phyloP scores from a whole-genome alignment of 2,888 invertebrate species.

The Noctuana brunneofusca region DNA sequence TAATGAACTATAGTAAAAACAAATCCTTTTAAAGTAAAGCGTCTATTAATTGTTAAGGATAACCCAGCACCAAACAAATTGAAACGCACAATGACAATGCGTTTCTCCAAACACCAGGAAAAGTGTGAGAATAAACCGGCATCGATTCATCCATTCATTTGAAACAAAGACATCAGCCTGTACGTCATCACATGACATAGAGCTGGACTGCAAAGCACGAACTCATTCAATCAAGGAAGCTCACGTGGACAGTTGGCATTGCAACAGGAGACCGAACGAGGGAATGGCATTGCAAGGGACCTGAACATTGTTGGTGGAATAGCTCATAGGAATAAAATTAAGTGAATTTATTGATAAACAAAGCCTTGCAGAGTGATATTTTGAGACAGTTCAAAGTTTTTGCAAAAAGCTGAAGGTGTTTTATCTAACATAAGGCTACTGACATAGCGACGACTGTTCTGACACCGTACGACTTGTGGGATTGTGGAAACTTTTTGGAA shows the following conservation, averaged over 20 bases:
- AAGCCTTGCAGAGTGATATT: too few species aligned
- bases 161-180: slow-evolving; percentile 20
- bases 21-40: not conserved
- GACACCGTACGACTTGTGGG: too few species aligned
- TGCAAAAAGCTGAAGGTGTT: too few species aligned
- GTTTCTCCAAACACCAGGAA: not conserved
- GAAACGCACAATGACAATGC: not conserved
- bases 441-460: too few species aligned
- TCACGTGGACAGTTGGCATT: slow-evolving; percentile 6
- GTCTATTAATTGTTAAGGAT: not conserved
- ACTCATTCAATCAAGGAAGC: slow-evolving; percentile 15
- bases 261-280: not conserved
- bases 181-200: slow-evolving; percentile 24
- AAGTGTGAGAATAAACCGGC: slow-evolving; percentile 6
- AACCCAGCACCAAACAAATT: not conserved
- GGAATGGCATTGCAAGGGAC: too few species aligned
- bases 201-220: not conserved
- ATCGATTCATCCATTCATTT: too few species aligned
- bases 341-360: too few species aligned
- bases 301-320: not conserved
- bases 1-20: too few species aligned
- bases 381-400: too few species aligned
- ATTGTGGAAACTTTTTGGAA: too few species aligned
- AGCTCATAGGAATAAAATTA: too few species aligned
- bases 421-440: too few species aligned